phyloP scores from a whole-genome alignment of 2,113 vertebrate genomes.

The Sclerurus mexicanus region DNA sequence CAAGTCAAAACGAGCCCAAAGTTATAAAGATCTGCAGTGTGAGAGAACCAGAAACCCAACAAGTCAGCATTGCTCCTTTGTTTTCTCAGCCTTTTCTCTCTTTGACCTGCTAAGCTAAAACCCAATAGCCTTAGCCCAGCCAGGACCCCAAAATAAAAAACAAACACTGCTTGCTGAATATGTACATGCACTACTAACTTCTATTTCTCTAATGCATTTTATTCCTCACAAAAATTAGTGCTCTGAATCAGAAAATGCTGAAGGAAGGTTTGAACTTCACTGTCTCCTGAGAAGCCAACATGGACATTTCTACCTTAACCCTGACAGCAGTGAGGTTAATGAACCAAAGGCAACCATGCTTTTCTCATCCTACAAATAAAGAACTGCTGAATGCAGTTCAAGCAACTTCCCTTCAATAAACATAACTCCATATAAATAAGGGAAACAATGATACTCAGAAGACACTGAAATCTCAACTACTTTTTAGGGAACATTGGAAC shows the following conservation, averaged over 20 bases:
- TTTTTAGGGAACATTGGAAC: not conserved
- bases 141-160: not conserved
- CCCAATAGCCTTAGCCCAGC: not conserved
- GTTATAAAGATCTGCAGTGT: not conserved
- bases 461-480: not conserved
- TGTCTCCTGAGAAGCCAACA: not conserved
- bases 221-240: not conserved
- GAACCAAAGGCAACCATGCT: not conserved
- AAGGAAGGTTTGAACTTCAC: not conserved
- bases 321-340: too few species aligned
- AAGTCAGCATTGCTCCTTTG: not conserved
- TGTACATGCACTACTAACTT: not conserved
- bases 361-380: not conserved
- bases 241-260: not conserved
- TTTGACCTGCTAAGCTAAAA: not conserved
- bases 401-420: not conserved
- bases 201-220: not conserved
- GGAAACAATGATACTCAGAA: not conserved
- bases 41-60: not conserved
- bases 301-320: not conserved
- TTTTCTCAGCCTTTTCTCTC: not conserved
- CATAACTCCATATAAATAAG: not conserved
- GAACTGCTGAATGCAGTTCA: not conserved
- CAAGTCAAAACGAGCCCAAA: not conserved
- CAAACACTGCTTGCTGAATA: not conserved